These are phyloP conservation scores for Melierax canorus DNA, from an alignment of 2,113 vertebrate species.

Conservation along the genomic window DNA sequence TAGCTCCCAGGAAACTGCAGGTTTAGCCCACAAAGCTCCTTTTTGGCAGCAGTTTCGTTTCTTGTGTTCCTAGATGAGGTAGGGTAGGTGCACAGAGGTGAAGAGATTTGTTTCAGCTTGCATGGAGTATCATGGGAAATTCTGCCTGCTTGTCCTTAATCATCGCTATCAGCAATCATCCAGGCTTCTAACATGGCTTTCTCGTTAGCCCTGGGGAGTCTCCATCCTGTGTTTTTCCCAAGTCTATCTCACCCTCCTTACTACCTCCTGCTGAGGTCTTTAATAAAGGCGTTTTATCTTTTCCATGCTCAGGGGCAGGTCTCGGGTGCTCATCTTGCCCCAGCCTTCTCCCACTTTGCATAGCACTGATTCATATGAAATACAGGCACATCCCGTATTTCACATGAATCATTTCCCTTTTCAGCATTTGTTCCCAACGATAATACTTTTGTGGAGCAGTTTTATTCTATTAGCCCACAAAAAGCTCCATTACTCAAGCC, in stretches of 20 bases:
- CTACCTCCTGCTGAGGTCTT: background rate
- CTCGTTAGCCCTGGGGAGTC: slow-evolving; percentile 6
- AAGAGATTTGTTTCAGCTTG: slow-evolving; percentile 24
- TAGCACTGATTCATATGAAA: slow-evolving; percentile 29
- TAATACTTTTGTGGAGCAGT: slow-evolving; percentile 48
- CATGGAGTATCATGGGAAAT: background rate
- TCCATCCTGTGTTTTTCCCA: slow-evolving; percentile 11
- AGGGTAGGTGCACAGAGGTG: background rate
- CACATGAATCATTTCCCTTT: slow-evolving; percentile 60
- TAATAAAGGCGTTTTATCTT: slow-evolving; percentile 38
- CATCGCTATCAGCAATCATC: background rate
- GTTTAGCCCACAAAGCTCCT: background rate
- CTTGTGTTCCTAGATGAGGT: background rate
- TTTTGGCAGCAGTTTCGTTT: background rate
- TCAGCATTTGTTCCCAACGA: slow-evolving; percentile 17
- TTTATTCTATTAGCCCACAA: slow-evolving; percentile 57
- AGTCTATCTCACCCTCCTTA: background rate
- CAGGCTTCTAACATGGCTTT: background rate
- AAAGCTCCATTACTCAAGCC: slow-evolving; percentile 55
- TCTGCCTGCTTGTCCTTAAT: slow-evolving; percentile 6
- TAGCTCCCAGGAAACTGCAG: background rate
- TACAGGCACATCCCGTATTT: slow-evolving; percentile 15
- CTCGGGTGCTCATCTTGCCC: background rate
- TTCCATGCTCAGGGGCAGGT: slow-evolving; percentile 47
- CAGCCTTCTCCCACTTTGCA: slow-evolving; percentile 1